Conservation (phyloP, 2,113 vertebrate species). For the Agapornis roseicollis region DNA sequence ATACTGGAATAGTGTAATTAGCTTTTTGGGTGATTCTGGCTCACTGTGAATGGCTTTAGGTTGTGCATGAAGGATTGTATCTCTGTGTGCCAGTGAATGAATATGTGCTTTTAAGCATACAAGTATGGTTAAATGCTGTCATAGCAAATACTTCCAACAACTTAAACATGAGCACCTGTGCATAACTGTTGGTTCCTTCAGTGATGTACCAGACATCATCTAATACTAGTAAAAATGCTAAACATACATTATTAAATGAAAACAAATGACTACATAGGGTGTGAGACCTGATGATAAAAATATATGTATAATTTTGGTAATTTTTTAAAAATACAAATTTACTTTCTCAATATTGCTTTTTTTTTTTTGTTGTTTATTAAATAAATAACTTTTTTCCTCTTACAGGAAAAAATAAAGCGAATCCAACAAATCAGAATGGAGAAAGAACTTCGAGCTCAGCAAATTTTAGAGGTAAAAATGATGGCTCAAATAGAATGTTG, state of each 20-base stretch:
- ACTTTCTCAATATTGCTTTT: background rate
- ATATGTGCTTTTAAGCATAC: background rate
- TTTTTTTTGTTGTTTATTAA: background rate
- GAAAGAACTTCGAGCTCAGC: constrained; percentile 95
- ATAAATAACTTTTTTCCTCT: constrained; percentile 37
- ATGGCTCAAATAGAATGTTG: background rate
- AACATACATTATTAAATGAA: background rate
- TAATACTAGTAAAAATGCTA: background rate
- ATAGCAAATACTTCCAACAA: background rate
- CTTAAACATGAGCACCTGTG: background rate
- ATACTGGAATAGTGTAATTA: background rate
- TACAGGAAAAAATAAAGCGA: constrained; percentile 94
- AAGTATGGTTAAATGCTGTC: background rate
- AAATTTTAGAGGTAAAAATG: constrained; percentile 91
- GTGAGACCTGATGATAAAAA: background rate
- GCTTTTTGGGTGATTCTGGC: background rate
- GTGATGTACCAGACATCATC: background rate
- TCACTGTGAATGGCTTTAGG: background rate
- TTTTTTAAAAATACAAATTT: background rate
- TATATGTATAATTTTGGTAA: background rate
- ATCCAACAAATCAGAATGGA: constrained; percentile 96
- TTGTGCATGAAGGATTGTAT: background rate
- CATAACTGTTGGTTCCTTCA: background rate
- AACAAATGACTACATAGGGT: background rate
- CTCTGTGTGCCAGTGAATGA: background rate